phyloP scores from a whole-genome alignment of 1,140 invertebrate species.

The Drosophila obscura region DNA sequence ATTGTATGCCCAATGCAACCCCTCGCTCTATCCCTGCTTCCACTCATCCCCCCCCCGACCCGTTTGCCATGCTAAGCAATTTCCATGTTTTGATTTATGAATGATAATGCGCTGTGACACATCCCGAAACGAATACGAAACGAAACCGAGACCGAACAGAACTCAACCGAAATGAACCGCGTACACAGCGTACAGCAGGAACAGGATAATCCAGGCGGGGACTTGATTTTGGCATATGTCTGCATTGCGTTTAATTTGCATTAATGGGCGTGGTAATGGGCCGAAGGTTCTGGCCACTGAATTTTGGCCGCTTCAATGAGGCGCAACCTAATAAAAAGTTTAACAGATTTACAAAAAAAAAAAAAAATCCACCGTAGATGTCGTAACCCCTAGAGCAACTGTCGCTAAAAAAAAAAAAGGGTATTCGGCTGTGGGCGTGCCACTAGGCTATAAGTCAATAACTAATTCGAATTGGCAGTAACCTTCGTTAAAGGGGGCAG shows the following conservation, averaged over 20 bases:
- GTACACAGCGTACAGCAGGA: slow-evolving; percentile 4
- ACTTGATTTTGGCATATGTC: slow-evolving; percentile 73
- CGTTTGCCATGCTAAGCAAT: slow-evolving; percentile 46
- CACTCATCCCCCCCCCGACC: no score
- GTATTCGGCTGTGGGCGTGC: slow-evolving; percentile 48
- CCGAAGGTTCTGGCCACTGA: slow-evolving; percentile 23
- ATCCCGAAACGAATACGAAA: slow-evolving; percentile 27
- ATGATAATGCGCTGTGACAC: slow-evolving; percentile 83
- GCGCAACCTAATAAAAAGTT: slow-evolving; percentile 55
- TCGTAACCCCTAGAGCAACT: slow-evolving; percentile 39
- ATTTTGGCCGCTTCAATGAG: slow-evolving; percentile 62
- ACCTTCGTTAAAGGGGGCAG: no score
- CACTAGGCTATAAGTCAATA: slow-evolving; percentile 57
- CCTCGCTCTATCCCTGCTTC: neutral
- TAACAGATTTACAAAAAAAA: slow-evolving; percentile 28
- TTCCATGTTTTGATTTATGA: slow-evolving; percentile 83
- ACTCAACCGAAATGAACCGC: slow-evolving; percentile 18
- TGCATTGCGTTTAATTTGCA: slow-evolving; percentile 82
- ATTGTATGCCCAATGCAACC: slow-evolving; percentile 37
- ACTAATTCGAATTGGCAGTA: slow-evolving; percentile 25
- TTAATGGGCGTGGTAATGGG: slow-evolving; percentile 81
- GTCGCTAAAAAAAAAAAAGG: slow-evolving; percentile 54
- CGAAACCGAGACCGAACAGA: neutral
- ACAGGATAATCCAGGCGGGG: neutral
- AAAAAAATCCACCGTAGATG: no score